Evolutionary conservation across 1,140 invertebrate genomes (phyloP).

Genomic region (Microvelia longipes): DNA sequence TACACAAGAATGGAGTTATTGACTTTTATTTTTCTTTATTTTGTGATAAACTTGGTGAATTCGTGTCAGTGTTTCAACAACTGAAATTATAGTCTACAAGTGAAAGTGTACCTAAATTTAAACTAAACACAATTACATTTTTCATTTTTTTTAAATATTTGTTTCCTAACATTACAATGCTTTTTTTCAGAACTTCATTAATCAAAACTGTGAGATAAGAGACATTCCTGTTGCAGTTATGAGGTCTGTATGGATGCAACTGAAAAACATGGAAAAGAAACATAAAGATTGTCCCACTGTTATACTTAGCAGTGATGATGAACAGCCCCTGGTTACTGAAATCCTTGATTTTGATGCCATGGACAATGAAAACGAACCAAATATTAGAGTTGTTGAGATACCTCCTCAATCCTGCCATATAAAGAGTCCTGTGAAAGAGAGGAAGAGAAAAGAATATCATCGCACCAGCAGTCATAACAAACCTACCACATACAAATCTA

Average conservation of each 20-base stretch:
- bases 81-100: no score
- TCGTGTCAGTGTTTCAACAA: no score
- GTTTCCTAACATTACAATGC: no score
- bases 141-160: no score
- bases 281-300: not conserved
- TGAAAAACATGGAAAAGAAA: not conserved
- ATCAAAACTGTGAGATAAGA: not conserved
- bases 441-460: not conserved
- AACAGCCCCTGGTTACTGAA: not conserved
- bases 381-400: not conserved
- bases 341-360: not conserved
- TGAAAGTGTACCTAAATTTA: no score
- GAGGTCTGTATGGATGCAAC: not conserved
- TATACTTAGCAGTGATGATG: not conserved
- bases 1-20: no score
- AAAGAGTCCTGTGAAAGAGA: not conserved
- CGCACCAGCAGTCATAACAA: no score
- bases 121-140: no score
- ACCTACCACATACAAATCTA: no score
- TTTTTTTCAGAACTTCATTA: not conserved
- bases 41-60: no score
- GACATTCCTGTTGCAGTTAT: not conserved
- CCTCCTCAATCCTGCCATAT: not conserved
- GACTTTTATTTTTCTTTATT: no score
- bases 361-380: not conserved